Conservation (phyloP, 2,888 invertebrate species). For the Dysmachus trigonus region DNA sequence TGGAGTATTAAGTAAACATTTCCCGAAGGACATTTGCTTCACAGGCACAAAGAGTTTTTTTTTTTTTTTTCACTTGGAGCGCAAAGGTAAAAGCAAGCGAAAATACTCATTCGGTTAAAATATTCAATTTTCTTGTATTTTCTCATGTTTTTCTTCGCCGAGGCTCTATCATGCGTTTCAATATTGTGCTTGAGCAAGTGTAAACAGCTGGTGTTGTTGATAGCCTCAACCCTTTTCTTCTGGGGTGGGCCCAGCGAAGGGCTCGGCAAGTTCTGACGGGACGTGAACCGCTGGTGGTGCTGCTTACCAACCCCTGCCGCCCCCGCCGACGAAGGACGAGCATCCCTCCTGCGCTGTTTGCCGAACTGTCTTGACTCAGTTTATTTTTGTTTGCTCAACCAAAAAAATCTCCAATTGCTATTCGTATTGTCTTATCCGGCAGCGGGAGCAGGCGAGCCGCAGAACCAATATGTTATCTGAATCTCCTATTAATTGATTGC, state of each 20-base stretch:
- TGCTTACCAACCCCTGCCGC: too few relatives aligned
- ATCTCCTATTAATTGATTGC: constrained; percentile 21
- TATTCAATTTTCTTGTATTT: constrained; percentile 38
- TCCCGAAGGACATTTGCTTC: constrained; percentile 1
- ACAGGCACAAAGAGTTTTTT: not conserved
- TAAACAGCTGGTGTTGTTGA: constrained; percentile 34
- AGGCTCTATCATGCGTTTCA: constrained; percentile 11
- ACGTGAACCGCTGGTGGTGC: not conserved
- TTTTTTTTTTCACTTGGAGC: not conserved
- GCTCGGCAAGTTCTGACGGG: not conserved
- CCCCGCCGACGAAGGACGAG: not conserved
- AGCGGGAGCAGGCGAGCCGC: not conserved
- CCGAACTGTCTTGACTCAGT: not conserved
- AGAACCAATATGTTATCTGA: not conserved
- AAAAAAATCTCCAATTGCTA: constrained; percentile 20
- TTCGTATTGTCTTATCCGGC: not conserved
- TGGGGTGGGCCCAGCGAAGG: not conserved
- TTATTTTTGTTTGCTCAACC: constrained; percentile 15
- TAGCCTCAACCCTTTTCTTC: not conserved
- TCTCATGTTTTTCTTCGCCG: constrained; percentile 14
- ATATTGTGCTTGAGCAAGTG: constrained; percentile 24
- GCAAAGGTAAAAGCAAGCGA: constrained; percentile 15
- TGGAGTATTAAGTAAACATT: constrained; percentile 25
- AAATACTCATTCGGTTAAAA: constrained; percentile 14
- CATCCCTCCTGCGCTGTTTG: constrained; percentile 1